Conservation (phyloP, 2,888 invertebrate species). For the Polymixis lichenea region DNA sequence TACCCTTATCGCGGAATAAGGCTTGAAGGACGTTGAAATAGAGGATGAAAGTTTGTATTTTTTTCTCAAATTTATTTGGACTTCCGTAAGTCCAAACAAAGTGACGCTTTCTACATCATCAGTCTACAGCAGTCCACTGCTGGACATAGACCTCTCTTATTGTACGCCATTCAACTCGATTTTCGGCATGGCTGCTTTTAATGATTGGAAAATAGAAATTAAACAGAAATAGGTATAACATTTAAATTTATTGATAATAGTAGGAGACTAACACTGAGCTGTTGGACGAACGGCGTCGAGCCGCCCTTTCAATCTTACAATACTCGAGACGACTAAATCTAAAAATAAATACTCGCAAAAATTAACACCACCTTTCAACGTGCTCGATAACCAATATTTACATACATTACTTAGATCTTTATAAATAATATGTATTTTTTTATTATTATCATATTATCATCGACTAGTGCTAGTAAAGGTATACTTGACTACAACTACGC, state of each 20-base stretch:
- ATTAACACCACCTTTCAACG: slow-evolving; percentile 58
- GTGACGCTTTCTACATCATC: too few species aligned
- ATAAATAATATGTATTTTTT: slow-evolving; percentile 42
- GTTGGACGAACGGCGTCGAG: slow-evolving; percentile 55
- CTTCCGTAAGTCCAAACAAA: too few species aligned
- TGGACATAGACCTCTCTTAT: too few species aligned
- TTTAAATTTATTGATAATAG: slow-evolving; percentile 70
- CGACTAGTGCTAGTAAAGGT: slow-evolving; percentile 63
- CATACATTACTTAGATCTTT: slow-evolving; percentile 60
- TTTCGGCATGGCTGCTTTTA: too few species aligned
- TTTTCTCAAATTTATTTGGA: too few species aligned
- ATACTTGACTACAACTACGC: slow-evolving; percentile 63
- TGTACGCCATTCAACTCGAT: too few species aligned
- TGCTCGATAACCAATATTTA: slow-evolving; percentile 66
- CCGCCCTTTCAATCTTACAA: slow-evolving; percentile 63
- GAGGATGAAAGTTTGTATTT: too few species aligned
- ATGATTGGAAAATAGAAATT: too few species aligned
- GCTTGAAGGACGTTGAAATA: too few species aligned
- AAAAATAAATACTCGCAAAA: slow-evolving; percentile 68
- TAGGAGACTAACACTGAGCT: slow-evolving; percentile 69
- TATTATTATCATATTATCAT: slow-evolving; percentile 51
- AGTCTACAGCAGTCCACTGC: too few species aligned
- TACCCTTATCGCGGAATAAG: too few species aligned
- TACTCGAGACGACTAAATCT: slow-evolving; percentile 61
- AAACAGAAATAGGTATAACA: slow-evolving; percentile 59